Evolutionary conservation across 92 coral and sea anemone genomes (phyloP), one percentile per base, ranked within the genome.

Genomic region (Micromussa lordhowensis): DNA sequence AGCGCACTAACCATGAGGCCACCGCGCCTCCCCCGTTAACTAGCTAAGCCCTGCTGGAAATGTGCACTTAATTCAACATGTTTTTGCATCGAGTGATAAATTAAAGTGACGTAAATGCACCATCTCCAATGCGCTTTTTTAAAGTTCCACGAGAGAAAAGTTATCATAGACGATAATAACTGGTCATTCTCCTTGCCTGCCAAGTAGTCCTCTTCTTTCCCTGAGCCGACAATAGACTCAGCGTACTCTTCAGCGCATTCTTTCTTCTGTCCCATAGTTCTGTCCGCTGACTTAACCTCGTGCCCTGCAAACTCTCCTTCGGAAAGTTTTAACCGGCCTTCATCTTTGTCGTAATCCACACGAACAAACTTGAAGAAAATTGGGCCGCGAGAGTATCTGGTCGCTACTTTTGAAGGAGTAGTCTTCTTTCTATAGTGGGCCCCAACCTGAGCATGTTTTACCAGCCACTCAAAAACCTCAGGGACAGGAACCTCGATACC

Each of bases 301-400:
- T n/a, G 31, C 34, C 83, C 83, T 4, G 64, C 83, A 79, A 30
- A 3, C 83, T 58, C 83, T n/a, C 80, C 80, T 44, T 76, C 31
- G 3, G 83, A 38, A 21, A 79, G 30, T 24, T 57, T 57, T 30
- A 79, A 11, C 22, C 16, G n/a, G 4, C n/a, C 38, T 26, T 66
- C 12, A 9, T 34, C 70, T 31, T 58, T 21, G 44, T 57, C 40
- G 70, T 57, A 79, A 21, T 21, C 69, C 30, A 79, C 83, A 12
- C 83, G 83, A 38, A 38, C 36, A 57, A 64, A 79, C 49, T 79
- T 58, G n/a, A 79, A 51, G 28, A 79, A 68, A 32, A 79, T 2
- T 57, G 83, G 71, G 17, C 71, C 71, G 15, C 83, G 69, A 0
- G 18, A 31, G 21, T 32, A 3, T 29, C 83, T 79, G 40, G 30